These are phyloP conservation scores for Bubo scandiacus DNA, from an alignment of 2,113 vertebrate genomes.

Conservation along the genomic window DNA sequence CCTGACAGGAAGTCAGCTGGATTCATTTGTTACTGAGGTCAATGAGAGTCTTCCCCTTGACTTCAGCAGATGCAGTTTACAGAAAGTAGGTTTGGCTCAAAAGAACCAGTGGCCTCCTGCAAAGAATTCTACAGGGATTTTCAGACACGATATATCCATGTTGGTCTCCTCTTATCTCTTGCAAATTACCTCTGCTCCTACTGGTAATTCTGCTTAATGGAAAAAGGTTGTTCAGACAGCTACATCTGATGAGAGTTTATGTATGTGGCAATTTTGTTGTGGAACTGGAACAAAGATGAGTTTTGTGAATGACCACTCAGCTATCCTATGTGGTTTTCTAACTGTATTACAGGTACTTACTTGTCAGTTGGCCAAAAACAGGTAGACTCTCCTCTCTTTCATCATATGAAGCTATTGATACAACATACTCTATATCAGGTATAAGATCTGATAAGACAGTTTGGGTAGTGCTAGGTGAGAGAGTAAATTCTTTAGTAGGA, in stretches of 20 bases:
- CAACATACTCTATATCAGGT: constrained; percentile 85
- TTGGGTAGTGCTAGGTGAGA: constrained; percentile 83
- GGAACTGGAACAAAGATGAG: neutral
- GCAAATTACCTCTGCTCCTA: neutral
- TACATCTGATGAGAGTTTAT: neutral
- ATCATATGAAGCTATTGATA: constrained; percentile 84
- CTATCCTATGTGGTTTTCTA: neutral
- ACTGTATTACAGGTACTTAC: constrained; percentile 77
- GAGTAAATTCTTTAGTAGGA: constrained; percentile 83
- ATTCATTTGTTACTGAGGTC: neutral
- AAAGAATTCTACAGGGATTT: neutral
- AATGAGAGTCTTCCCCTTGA: neutral
- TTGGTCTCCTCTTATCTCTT: neutral
- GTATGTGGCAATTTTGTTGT: neutral
- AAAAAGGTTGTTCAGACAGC: neutral
- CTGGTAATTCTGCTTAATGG: neutral
- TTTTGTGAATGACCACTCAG: neutral
- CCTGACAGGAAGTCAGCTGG: neutral
- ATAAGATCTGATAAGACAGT: constrained; percentile 86
- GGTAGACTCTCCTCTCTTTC: constrained; percentile 87
- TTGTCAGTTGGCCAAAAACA: constrained; percentile 89
- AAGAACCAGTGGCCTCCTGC: neutral
- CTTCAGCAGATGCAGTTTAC: neutral
- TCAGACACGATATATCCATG: neutral
- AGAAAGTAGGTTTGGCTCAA: neutral